These are phyloP conservation scores for Mellivora capensis DNA, from an alignment of 2,113 vertebrate species.

Conservation along the genomic window DNA sequence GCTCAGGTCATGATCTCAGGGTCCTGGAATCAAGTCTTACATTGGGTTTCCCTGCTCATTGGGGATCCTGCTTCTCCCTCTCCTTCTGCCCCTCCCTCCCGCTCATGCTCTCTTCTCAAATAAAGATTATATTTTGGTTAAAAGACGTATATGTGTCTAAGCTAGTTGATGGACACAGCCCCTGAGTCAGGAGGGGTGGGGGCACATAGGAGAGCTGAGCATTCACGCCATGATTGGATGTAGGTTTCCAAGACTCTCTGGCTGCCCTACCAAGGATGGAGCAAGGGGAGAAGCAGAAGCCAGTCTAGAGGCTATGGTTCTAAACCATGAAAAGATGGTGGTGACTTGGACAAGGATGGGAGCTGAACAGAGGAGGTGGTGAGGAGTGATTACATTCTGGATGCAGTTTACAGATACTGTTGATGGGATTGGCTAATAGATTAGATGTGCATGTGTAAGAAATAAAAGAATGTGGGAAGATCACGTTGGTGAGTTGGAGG, in stretches of 20 bases:
- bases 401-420: background rate
- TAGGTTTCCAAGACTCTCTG: background rate
- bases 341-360: background rate
- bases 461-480: background rate
- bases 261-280: background rate
- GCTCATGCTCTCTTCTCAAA: background rate
- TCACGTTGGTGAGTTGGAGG: background rate
- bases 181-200: background rate
- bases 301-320: background rate
- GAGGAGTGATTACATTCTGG: background rate
- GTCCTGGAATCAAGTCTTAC: background rate
- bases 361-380: background rate
- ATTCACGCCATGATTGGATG: rapidly evolving
- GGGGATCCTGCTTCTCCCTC: background rate
- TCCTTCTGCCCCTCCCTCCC: background rate
- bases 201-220: background rate
- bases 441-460: background rate
- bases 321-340: background rate
- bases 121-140: background rate
- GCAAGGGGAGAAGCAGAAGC: background rate
- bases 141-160: background rate
- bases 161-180: background rate
- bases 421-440: background rate
- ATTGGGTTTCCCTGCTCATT: background rate
- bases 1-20: background rate